A percentile compares a stretch with the other conserved stretches of the same genome.
phyloP scores from a whole-genome alignment of 2,797 vertebrate genomes.

The Micromesistius poutassou region DNA sequence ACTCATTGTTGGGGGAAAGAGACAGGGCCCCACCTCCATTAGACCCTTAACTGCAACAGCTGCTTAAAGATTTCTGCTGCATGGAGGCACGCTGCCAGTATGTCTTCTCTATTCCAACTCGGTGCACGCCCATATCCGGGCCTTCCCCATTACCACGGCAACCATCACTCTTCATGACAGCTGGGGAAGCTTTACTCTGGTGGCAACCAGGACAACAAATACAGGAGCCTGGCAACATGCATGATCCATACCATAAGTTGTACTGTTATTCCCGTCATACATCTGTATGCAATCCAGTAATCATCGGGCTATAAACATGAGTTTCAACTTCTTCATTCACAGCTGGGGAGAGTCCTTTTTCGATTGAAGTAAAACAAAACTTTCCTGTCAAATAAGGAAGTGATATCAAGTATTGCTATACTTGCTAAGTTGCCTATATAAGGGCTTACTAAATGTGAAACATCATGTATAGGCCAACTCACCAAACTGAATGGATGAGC shows the following conservation, averaged over 20 bases:
- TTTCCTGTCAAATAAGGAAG: slow-evolving; percentile 1
- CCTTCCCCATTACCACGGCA: slow-evolving; percentile 22
- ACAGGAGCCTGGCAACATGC: slow-evolving; percentile 51
- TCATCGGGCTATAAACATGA: neutral
- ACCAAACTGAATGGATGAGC: neutral
- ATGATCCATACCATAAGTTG: neutral
- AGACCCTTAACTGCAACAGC: slow-evolving; percentile 49
- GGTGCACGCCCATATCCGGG: slow-evolving; percentile 47
- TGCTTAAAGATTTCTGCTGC: slow-evolving; percentile 36
- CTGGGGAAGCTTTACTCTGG: slow-evolving; percentile 53
- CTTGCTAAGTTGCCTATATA: neutral
- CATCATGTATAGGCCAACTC: neutral
- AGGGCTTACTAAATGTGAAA: neutral
- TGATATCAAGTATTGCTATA: neutral
- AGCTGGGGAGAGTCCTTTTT: neutral
- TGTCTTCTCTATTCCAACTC: slow-evolving; percentile 24
- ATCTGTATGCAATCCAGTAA: neutral
- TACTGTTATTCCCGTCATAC: neutral
- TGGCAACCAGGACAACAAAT: slow-evolving; percentile 50
- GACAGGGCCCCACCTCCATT: neutral
- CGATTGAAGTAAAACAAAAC: slow-evolving; percentile 1
- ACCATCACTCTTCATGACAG: slow-evolving; percentile 65
- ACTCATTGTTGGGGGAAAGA: slow-evolving; percentile 8
- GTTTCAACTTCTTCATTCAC: neutral
- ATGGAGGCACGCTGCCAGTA: slow-evolving; percentile 44